Conservation (phyloP, 2,888 invertebrate species). For the Pocota personata region DNA sequence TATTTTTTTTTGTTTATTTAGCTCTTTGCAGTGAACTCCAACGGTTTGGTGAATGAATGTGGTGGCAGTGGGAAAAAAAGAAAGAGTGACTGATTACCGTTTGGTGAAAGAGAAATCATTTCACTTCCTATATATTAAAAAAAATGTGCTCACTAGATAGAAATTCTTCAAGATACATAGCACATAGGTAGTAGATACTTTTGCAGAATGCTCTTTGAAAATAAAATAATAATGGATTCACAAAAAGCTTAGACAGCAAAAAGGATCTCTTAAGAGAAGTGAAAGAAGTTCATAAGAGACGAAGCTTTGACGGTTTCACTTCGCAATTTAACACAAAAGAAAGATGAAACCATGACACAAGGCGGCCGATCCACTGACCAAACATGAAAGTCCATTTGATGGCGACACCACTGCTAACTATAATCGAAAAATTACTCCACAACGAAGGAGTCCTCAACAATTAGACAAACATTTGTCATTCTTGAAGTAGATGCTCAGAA, state of each 20-base stretch:
- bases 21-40: conserved; percentile 28
- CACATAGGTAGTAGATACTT: no score
- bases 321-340: neutral
- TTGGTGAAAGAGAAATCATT: conserved; percentile 60
- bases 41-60: conserved; percentile 59
- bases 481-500: no score
- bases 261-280: neutral
- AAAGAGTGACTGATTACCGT: conserved; percentile 52
- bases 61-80: conserved; percentile 1
- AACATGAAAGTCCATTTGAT: no score
- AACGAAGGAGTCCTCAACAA: no score
- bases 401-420: no score
- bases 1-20: conserved; percentile 9
- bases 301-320: neutral
- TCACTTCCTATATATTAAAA: conserved; percentile 66
- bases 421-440: no score
- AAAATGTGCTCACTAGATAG: neutral
- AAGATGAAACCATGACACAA: no score
- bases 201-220: conserved; percentile 33
- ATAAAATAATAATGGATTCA: neutral
- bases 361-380: no score
- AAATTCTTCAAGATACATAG: neutral
- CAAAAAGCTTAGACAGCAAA: neutral
- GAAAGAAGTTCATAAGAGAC: neutral
- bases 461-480: no score